Evolutionary conservation across 2,797 vertebrate species (phyloP).

Genomic region (Xyrichtys novacula): DNA sequence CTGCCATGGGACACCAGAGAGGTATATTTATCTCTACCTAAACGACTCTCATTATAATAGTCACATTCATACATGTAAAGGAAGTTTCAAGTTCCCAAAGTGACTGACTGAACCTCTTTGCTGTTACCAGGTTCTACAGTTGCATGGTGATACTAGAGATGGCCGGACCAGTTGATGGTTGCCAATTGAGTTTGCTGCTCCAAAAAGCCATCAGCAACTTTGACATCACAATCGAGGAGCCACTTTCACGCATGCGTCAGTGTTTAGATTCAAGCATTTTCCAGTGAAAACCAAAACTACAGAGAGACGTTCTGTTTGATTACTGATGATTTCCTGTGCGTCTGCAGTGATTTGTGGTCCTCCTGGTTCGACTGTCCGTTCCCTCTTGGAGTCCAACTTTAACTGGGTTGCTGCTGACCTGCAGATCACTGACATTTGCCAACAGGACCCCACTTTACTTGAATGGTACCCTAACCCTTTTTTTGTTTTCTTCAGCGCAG

Average conservation of each 20-base stretch:
- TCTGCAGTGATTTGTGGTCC: constrained; percentile 73
- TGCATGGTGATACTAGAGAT: constrained; percentile 77
- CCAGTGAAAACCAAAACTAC: background rate
- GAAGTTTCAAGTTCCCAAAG: background rate
- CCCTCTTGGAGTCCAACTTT: constrained; percentile 63
- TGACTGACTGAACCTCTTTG: background rate
- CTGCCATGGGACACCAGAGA: constrained; percentile 58
- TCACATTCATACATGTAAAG: too few species aligned
- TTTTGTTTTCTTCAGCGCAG: too few species aligned
- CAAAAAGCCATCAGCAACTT: constrained; percentile 3
- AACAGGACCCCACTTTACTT: constrained; percentile 13
- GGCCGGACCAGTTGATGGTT: constrained; percentile 49
- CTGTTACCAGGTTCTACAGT: constrained; percentile 60
- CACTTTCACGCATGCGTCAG: constrained; percentile 67
- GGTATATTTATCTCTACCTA: constrained; percentile 64
- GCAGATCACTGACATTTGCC: constrained; percentile 52
- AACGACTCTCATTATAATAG: too few species aligned
- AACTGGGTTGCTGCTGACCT: constrained; percentile 67
- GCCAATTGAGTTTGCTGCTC: constrained; percentile 51
- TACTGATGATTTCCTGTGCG: constrained; percentile 11
- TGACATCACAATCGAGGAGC: constrained; percentile 25
- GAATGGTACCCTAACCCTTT: too few species aligned
- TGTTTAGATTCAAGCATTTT: constrained; percentile 7
- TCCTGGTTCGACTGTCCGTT: background rate
- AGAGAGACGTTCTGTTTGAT: too few species aligned